Conservation (phyloP, 2,113 vertebrate species). For the Struthidea cinerea region DNA sequence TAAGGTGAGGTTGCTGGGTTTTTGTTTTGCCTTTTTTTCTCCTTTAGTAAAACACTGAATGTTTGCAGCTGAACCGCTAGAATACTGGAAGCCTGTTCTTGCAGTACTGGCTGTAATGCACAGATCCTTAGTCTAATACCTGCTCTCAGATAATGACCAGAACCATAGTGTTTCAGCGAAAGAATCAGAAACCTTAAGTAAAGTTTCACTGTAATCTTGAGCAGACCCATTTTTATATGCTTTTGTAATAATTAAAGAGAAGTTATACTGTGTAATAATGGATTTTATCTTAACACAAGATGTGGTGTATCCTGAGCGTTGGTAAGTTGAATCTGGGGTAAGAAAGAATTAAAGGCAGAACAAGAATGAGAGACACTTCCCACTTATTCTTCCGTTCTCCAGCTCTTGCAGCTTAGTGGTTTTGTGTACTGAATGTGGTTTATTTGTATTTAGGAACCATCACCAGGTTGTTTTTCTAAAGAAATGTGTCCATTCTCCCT, state of each 20-base stretch:
- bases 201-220: not conserved
- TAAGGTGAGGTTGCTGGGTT: not conserved
- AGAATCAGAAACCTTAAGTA: not conserved
- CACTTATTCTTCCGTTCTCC: not conserved
- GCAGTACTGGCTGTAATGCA: not conserved
- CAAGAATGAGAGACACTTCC: not conserved
- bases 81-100: not conserved
- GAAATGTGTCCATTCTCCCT: not conserved
- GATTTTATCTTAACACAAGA: not conserved
- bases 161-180: not conserved
- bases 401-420: not conserved
- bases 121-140: not conserved
- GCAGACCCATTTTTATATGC: not conserved
- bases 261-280: not conserved
- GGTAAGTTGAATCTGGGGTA: not conserved
- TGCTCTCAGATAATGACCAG: not conserved
- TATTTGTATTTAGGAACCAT: not conserved
- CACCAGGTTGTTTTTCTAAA: not conserved
- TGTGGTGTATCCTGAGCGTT: not conserved
- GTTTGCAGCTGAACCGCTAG: not conserved
- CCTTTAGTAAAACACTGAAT: not conserved
- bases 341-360: not conserved
- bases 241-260: not conserved
- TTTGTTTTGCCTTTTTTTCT: not conserved
- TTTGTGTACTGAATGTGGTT: not conserved